phyloP scores from a whole-genome alignment of 2,113 vertebrate genomes.

The Eptesicus fuscus region DNA sequence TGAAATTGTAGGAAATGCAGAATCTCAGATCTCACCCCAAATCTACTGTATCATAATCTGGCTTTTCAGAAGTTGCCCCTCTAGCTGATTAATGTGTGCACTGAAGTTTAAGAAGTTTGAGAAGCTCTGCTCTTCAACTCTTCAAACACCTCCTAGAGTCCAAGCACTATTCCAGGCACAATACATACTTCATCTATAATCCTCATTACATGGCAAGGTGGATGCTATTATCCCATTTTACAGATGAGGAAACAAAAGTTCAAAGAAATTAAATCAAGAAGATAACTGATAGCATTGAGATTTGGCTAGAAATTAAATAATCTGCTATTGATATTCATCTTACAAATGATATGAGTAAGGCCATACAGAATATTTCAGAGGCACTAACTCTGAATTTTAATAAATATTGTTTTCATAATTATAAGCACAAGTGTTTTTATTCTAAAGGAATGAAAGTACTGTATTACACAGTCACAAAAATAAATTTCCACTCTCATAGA shows the following conservation, averaged over 20 bases:
- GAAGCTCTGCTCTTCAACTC: background rate
- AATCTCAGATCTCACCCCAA: background rate
- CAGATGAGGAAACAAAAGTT: background rate
- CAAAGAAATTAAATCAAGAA: background rate
- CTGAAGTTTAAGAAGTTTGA: background rate
- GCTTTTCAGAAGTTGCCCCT: background rate
- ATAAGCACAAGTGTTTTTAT: background rate
- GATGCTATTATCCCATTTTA: background rate
- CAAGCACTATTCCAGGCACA: background rate
- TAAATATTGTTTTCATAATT: background rate
- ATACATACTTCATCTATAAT: too few relatives aligned
- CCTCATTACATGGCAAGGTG: background rate
- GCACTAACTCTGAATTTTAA: background rate
- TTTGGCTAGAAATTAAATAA: background rate
- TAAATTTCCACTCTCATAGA: background rate
- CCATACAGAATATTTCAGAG: background rate
- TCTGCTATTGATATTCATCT: background rate
- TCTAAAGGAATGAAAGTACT: background rate
- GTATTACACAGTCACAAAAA: background rate
- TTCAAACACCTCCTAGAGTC: background rate
- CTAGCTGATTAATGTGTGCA: background rate
- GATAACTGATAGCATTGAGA: background rate
- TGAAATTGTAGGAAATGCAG: background rate
- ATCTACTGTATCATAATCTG: background rate
- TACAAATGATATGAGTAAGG: background rate